Percentiles rank a stretch among this genome's conserved stretches.
phyloP scores from a whole-genome alignment of 2,113 vertebrate genomes.

The Pituophis catenifer region DNA sequence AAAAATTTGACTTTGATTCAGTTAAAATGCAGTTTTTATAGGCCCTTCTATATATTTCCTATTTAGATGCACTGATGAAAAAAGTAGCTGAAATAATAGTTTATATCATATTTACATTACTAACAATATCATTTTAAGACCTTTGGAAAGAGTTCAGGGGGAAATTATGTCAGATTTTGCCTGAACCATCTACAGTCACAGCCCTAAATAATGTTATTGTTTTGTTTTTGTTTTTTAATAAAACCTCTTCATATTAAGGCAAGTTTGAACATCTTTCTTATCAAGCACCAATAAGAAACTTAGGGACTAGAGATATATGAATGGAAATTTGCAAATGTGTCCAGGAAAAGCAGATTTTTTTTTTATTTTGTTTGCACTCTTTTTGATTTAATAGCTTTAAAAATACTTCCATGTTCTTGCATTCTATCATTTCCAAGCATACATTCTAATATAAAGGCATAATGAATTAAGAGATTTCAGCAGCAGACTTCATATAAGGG shows the following conservation, averaged over 20 bases:
- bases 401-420: not conserved
- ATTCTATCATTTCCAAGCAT: constrained; percentile 44
- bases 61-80: constrained; percentile 70
- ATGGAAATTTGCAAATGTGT: constrained; percentile 38
- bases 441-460: constrained; percentile 19
- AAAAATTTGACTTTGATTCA: constrained; percentile 70
- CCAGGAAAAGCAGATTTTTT: constrained; percentile 43
- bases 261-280: constrained; percentile 20
- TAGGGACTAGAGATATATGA: not conserved
- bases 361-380: constrained; percentile 43
- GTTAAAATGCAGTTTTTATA: constrained; percentile 71
- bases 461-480: constrained; percentile 15
- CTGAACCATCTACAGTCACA: constrained; percentile 68
- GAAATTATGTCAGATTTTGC: constrained; percentile 65
- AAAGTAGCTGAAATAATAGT: constrained; percentile 74
- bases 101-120: constrained; percentile 75
- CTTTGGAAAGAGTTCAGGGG: constrained; percentile 65
- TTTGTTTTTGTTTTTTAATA: constrained; percentile 37
- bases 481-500: constrained; percentile 19
- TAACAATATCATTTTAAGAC: constrained; percentile 74
- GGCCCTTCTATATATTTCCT: constrained; percentile 70
- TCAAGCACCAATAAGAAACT: constrained; percentile 30
- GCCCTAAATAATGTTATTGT: constrained; percentile 64
- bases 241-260: constrained; percentile 44
- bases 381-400: constrained; percentile 38